Evolutionary conservation across 53 echinoderm and acorn worm species (phyloP).

Genomic region (Mesocentrotus franciscanus): DNA sequence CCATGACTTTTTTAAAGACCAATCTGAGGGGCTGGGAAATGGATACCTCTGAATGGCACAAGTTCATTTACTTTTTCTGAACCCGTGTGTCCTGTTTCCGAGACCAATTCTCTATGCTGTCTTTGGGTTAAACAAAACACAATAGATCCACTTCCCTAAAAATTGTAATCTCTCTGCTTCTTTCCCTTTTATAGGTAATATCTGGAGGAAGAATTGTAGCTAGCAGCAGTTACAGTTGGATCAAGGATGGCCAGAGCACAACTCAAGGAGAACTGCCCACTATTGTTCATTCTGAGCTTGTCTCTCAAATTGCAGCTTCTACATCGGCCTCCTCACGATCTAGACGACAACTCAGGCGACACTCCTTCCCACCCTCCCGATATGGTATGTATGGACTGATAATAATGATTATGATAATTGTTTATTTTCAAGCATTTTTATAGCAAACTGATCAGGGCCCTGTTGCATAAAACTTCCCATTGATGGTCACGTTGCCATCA

Average conservation of each 20-base stretch:
- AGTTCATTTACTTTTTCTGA: neutral
- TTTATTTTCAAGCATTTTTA: too few relatives aligned
- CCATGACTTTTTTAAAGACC: too few relatives aligned
- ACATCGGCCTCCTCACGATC: constrained; percentile 21
- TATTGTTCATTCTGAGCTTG: neutral
- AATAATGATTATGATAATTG: too few relatives aligned
- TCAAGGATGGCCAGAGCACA: neutral
- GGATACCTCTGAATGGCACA: too few relatives aligned
- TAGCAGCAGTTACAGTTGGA: neutral
- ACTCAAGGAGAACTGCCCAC: neutral
- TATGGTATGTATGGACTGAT: neutral
- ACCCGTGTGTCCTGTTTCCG: too few relatives aligned
- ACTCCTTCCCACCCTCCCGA: neutral
- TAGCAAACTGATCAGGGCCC: too few relatives aligned
- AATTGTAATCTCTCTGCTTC: too few relatives aligned
- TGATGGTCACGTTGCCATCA: too few relatives aligned
- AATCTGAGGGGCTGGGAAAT: too few relatives aligned
- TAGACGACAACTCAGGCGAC: neutral
- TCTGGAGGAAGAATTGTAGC: constrained; percentile 40
- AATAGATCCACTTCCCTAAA: too few relatives aligned
- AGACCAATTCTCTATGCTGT: neutral
- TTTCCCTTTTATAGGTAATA: neutral
- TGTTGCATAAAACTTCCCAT: too few relatives aligned
- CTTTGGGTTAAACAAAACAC: neutral
- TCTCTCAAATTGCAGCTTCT: neutral